Evolutionary conservation across 2,113 vertebrate genomes (phyloP).

Genomic region (Leucoraja erinaceus): DNA sequence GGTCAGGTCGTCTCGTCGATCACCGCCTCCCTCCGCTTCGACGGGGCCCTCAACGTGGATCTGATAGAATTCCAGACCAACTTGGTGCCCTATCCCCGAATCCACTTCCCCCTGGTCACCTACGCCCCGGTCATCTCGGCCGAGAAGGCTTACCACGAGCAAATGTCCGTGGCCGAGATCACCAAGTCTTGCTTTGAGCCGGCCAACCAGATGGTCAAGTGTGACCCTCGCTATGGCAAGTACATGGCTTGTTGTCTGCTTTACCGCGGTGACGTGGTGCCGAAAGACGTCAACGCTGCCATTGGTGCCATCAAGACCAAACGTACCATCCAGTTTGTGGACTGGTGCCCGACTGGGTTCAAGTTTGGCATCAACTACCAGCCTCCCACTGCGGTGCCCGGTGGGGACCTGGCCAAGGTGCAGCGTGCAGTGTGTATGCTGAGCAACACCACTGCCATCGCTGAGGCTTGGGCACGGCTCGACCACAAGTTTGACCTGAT

Average conservation of each 20-base stretch:
- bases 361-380: constrained; percentile 54
- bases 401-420: constrained; percentile 68
- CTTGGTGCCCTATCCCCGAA: constrained; percentile 75
- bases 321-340: constrained; percentile 56
- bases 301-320: constrained; percentile 66
- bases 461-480: too few species aligned
- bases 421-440: constrained; percentile 67
- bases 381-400: constrained; percentile 43
- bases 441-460: constrained; percentile 63
- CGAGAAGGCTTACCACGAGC: constrained; percentile 77
- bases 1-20: constrained; percentile 68
- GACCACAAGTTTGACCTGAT: too few species aligned
- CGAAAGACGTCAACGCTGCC: constrained; percentile 68
- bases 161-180: constrained; percentile 56
- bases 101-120: constrained; percentile 76
- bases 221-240: too few species aligned
- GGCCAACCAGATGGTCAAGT: too few species aligned
- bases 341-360: constrained; percentile 57
- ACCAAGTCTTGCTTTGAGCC: too few species aligned
- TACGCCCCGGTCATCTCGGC: constrained; percentile 74
- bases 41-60: constrained; percentile 69
- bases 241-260: too few species aligned
- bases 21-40: constrained; percentile 72
- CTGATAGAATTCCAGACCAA: constrained; percentile 71
- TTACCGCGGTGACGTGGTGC: too few species aligned